These are phyloP conservation scores for Sebastolobus altivelis DNA, from an alignment of 2,797 vertebrate genomes.

Conservation along the genomic window DNA sequence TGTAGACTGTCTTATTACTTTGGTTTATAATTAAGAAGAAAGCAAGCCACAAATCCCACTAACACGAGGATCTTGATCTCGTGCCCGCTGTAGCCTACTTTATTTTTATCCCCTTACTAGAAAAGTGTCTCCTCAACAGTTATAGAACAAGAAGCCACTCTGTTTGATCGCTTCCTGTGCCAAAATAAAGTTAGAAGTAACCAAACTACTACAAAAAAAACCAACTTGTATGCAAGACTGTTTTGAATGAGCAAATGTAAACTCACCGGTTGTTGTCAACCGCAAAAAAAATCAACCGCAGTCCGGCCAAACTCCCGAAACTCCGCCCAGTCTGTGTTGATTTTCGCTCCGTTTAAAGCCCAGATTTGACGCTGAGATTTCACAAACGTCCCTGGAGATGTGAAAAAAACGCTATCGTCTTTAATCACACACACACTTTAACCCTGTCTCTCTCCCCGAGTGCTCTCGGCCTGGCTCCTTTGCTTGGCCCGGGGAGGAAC, in stretches of 20 bases:
- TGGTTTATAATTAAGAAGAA: slow-evolving; percentile 25
- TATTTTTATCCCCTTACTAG: slow-evolving; percentile 20
- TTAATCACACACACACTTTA: not conserved
- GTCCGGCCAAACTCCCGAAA: slow-evolving; percentile 39
- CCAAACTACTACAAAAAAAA: not conserved
- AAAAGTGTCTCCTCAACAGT: not conserved
- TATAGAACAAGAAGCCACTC: not conserved
- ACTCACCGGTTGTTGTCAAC: slow-evolving; percentile 75
- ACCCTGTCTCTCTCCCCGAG: not conserved
- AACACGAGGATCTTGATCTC: slow-evolving; percentile 3
- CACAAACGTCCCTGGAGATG: not conserved
- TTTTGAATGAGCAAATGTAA: slow-evolving; percentile 34
- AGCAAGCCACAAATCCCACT: slow-evolving; percentile 20
- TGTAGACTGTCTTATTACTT: slow-evolving; percentile 24
- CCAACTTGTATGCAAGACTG: not conserved
- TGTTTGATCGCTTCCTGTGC: not conserved
- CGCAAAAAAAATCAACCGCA: slow-evolving; percentile 30
- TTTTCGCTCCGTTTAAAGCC: slow-evolving; percentile 11
- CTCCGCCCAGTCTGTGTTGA: slow-evolving; percentile 49
- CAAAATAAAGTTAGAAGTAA: not conserved
- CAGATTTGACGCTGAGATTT: slow-evolving; percentile 47
- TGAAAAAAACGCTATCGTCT: not conserved
- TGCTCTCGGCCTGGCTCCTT: slow-evolving; percentile 9
- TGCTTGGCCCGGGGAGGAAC: slow-evolving; percentile 58
- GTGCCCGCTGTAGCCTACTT: not conserved